These are phyloP conservation scores for Dugesia japonica DNA, from an alignment of 2,888 invertebrate genomes.

Conservation along the genomic window DNA sequence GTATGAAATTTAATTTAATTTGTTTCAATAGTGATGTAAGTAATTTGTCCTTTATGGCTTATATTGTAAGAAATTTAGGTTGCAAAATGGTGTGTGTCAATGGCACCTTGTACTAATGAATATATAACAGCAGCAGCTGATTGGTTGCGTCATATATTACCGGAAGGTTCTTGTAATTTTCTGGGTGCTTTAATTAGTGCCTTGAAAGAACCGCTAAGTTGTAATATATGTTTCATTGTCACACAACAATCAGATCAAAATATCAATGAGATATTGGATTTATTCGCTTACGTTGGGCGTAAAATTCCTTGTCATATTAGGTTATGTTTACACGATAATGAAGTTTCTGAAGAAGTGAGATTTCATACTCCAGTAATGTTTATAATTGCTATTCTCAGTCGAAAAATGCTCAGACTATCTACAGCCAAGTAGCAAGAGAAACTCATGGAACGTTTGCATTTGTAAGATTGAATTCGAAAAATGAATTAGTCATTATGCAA, in stretches of 20 bases:
- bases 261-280: not conserved
- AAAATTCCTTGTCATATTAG: not conserved
- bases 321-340: not conserved
- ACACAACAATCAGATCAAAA: not conserved
- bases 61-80: not conserved
- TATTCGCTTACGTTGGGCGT: not conserved
- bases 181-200: not conserved
- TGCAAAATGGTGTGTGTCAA: conserved; percentile 2
- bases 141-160: not conserved
- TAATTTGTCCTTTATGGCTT: not conserved
- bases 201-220: not conserved
- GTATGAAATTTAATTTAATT: not conserved
- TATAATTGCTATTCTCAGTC: not conserved
- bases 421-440: not conserved
- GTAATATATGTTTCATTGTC: not conserved
- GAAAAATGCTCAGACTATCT: not conserved
- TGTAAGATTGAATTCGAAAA: not conserved
- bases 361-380: too few relatives aligned
- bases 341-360: not conserved
- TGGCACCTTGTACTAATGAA: not conserved
- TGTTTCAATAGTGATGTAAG: conserved; percentile 13
- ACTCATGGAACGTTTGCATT: not conserved
- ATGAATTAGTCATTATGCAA: not conserved
- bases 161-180: not conserved
- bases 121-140: not conserved